Percentiles rank a stretch among this genome's conserved stretches.
Evolutionary conservation across 1,140 invertebrate genomes (phyloP).

Genomic region (Potamilus streckersoni): DNA sequence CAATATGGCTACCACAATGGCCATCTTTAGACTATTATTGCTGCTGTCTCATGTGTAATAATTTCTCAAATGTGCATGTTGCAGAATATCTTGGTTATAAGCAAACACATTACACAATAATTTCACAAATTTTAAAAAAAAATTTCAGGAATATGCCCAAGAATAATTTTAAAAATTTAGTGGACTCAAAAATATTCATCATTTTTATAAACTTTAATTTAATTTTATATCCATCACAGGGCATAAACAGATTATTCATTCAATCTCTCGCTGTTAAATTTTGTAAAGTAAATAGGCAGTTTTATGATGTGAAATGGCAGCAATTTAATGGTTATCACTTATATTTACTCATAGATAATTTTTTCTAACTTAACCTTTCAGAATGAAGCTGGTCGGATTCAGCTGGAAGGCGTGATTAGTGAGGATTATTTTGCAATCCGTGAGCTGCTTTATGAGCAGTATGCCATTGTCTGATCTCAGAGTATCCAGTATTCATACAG

Average conservation of each 20-base stretch:
- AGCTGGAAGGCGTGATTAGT: constrained; percentile 92
- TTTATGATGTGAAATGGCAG: not conserved
- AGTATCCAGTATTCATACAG: not conserved
- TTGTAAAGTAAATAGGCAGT: not conserved
- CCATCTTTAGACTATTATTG: too few species aligned
- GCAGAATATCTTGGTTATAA: too few species aligned
- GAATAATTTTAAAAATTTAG: too few species aligned
- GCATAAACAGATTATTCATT: not conserved
- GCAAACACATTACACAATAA: too few species aligned
- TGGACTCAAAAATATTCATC: too few species aligned
- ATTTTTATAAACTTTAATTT: too few species aligned
- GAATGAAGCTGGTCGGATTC: constrained; percentile 91
- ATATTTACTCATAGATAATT: not conserved
- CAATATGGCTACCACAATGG: too few species aligned
- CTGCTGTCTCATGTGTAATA: too few species aligned
- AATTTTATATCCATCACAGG: too few species aligned
- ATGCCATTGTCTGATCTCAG: constrained; percentile 86
- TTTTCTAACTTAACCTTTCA: constrained; percentile 68
- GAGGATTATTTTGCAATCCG: constrained; percentile 96
- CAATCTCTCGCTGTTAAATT: not conserved
- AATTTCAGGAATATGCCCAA: too few species aligned
- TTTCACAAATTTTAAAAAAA: too few species aligned
- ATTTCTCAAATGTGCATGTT: too few species aligned
- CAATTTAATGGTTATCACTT: not conserved
- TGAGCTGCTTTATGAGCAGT: constrained; percentile 95